Percentiles rank a stretch among this genome's conserved stretches.
These are phyloP conservation scores for Misgurnus anguillicaudatus DNA, from an alignment of 2,113 vertebrate species.

Conservation along the genomic window DNA sequence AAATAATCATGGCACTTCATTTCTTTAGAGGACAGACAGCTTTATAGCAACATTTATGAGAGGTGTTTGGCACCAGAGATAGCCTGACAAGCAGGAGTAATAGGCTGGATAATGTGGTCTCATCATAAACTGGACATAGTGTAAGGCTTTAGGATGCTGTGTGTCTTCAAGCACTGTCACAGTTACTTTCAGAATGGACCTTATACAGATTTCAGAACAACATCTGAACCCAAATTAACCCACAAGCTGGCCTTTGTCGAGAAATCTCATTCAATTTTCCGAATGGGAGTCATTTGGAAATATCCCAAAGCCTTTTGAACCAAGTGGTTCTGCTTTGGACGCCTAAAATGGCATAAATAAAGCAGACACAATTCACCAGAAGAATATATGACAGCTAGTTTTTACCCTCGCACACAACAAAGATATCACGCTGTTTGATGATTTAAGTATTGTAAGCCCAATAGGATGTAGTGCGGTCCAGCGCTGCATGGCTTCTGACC, in stretches of 20 bases:
- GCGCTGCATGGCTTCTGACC: conserved; percentile 21
- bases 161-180: conserved; percentile 22
- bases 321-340: neutral
- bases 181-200: neutral
- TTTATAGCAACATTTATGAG: conserved; percentile 20
- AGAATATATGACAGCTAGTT: neutral
- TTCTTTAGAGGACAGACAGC: conserved; percentile 29
- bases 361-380: conserved; percentile 24
- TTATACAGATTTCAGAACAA: conserved; percentile 16
- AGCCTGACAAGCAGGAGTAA: conserved; percentile 24
- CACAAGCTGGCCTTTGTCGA: conserved; percentile 11
- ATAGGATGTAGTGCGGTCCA: conserved; percentile 10
- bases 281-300: neutral
- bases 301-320: neutral
- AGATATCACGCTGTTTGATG: conserved; percentile 27
- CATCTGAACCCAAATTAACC: conserved; percentile 32
- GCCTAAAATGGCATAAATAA: neutral
- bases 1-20: conserved; percentile 32
- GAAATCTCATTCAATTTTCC: conserved; percentile 3
- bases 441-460: conserved; percentile 16
- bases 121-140: conserved; percentile 11
- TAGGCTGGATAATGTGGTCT: conserved; percentile 27
- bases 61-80: neutral
- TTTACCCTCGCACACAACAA: neutral
- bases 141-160: conserved; percentile 1